phyloP scores from a whole-genome alignment of 2,113 vertebrate genomes.

The Ailurus styani region DNA sequence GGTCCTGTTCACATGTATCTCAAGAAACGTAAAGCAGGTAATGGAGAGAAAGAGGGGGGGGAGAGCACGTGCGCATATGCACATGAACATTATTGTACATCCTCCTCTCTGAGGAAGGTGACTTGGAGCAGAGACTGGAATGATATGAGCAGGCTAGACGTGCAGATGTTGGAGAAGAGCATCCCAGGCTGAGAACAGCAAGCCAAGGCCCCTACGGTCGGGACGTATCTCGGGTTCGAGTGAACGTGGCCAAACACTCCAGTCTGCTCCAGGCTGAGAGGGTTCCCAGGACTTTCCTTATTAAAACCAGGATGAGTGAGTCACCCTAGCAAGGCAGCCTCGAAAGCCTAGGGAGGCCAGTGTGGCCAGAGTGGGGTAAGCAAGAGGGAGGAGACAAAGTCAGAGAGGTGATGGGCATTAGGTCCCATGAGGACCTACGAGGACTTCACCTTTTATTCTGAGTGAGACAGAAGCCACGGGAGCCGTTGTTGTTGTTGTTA shows the following conservation, averaged over 20 bases:
- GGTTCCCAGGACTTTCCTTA: background rate
- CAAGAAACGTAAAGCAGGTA: background rate
- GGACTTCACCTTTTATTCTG: background rate
- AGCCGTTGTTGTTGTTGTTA: background rate
- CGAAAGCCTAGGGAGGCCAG: background rate
- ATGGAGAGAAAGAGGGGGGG: background rate
- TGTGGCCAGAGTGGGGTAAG: background rate
- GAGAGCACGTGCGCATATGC: fast-evolving
- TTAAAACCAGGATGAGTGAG: background rate
- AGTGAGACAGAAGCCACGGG: fast-evolving
- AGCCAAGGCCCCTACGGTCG: background rate
- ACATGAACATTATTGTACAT: background rate
- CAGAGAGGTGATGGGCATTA: background rate
- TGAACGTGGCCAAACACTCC: background rate
- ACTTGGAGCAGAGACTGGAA: background rate
- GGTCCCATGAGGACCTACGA: background rate
- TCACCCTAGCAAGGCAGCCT: background rate
- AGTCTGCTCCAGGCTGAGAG: background rate
- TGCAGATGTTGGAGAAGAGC: background rate
- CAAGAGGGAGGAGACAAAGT: no score
- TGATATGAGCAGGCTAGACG: background rate
- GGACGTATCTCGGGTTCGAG: background rate
- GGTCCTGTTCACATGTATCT: background rate
- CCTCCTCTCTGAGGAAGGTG: background rate
- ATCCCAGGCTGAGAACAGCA: background rate